phyloP scores from a whole-genome alignment of 2,888 invertebrate species.

The Diarsia mendica region DNA sequence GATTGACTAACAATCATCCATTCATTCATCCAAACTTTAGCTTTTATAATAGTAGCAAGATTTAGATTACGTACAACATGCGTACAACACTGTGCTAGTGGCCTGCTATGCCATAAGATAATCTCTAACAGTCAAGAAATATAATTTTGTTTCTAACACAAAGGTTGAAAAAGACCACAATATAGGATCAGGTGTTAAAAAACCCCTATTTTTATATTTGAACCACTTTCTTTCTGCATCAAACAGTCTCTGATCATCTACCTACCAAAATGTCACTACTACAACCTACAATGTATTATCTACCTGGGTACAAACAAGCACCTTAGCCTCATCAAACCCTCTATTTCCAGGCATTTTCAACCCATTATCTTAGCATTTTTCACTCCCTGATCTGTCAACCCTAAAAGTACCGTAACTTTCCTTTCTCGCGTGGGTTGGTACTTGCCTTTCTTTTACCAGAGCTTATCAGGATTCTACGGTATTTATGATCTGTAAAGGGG shows the following conservation, averaged over 20 bases:
- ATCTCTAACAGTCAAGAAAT: neutral
- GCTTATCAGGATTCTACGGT: constrained; percentile 81
- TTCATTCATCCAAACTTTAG: too few species aligned
- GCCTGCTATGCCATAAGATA: neutral
- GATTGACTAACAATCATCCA: too few species aligned
- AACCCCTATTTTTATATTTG: neutral
- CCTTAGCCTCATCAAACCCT: constrained; percentile 1
- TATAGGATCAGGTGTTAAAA: neutral
- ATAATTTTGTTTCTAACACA: neutral
- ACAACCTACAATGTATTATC: neutral
- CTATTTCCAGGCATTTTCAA: constrained; percentile 29
- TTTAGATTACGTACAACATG: too few species aligned
- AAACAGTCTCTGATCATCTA: neutral
- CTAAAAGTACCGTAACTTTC: constrained; percentile 60
- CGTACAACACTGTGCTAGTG: too few species aligned
- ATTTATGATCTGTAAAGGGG: constrained; percentile 81
- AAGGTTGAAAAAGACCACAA: neutral
- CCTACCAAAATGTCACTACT: neutral
- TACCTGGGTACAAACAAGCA: neutral
- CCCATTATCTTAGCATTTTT: constrained; percentile 59
- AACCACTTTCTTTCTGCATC: neutral
- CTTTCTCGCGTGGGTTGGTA: constrained; percentile 61
- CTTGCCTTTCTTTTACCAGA: constrained; percentile 75
- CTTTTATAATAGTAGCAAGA: too few species aligned
- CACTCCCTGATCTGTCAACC: constrained; percentile 63